phyloP scores from a whole-genome alignment of 2,113 vertebrate species.

The Gasterosteus aculeatus region DNA sequence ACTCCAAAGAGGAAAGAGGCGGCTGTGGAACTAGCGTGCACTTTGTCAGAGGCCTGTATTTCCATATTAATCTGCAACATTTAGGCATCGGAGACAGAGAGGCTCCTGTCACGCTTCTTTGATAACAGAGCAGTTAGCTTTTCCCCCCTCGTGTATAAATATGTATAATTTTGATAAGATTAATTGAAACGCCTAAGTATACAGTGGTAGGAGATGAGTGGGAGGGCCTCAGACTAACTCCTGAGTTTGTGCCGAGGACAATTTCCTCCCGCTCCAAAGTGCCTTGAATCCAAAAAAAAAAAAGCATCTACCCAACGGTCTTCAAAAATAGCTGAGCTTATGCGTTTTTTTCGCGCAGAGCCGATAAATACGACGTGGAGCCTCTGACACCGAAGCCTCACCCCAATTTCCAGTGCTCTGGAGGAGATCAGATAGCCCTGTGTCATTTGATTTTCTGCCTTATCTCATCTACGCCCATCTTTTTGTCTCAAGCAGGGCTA shows the following conservation, averaged over 20 bases:
- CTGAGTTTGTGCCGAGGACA: slow-evolving; percentile 39
- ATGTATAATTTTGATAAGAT: slow-evolving; percentile 83
- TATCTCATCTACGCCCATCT: slow-evolving; percentile 78
- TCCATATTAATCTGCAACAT: slow-evolving; percentile 81
- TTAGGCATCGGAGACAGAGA: slow-evolving; percentile 74
- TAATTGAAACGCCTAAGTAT: slow-evolving; percentile 80
- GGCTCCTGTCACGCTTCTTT: slow-evolving; percentile 68
- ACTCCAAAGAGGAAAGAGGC: slow-evolving; percentile 62
- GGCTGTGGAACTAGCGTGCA: slow-evolving; percentile 59
- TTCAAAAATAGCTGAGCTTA: slow-evolving; percentile 76
- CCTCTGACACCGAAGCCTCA: slow-evolving; percentile 79
- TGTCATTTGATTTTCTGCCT: slow-evolving; percentile 81
- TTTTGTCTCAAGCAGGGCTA: slow-evolving; percentile 77
- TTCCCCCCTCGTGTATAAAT: slow-evolving; percentile 79
- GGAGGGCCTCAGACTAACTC: slow-evolving; percentile 49
- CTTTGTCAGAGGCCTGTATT: slow-evolving; percentile 72
- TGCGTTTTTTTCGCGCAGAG: slow-evolving; percentile 60
- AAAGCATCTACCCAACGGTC: slow-evolving; percentile 71
- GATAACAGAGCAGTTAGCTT: slow-evolving; percentile 77
- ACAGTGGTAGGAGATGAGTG: slow-evolving; percentile 65
- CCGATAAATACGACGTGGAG: slow-evolving; percentile 77
- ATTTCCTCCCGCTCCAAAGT: slow-evolving; percentile 63
- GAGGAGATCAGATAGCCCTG: slow-evolving; percentile 78
- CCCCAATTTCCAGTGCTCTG: slow-evolving; percentile 81
- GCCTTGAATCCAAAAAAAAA: slow-evolving; percentile 69